Base-by-base conservation (phyloP, 2,113 vertebrate species). In the Nibea coibor region DNA sequence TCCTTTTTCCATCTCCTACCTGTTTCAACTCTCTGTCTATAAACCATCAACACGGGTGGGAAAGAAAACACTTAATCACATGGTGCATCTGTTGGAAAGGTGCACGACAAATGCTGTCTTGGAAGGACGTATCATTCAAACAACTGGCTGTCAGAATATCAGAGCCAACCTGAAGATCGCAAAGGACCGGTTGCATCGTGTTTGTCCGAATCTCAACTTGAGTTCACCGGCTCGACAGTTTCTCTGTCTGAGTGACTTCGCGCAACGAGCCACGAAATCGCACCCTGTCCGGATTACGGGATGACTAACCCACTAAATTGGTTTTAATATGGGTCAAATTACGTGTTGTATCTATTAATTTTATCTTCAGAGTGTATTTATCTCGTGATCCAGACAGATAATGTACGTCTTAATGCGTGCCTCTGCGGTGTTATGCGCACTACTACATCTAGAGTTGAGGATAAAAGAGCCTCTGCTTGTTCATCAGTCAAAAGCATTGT, bases 241-340 rank as follows among this genome's bases (percentile, higher is more conserved):
- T 58, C 11, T 57, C 59, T 59, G 71, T 56, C 24, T 50, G 19
- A 69, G 63, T 45, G 78, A 57, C 26, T 5, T 4, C n/a, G 51
- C 64, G 76, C 82, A 83, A 42, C 48, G 83, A 70, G 64, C 45
- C 80, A 62, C 61, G 7, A 73, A 63, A 67, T 78, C 68, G n/a
- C 83, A 20, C 71, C 73, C 35, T 69, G 64, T 43, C 7, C 24
- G 51, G 39, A 50, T 4, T 2, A 28, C 12, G 8, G 76, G 28
- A 51, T 62, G 67, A 71, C 65, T 61, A n/a, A 50, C 56, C 12
- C 66, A 16, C 75, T 56, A 17, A 77, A 83, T 59, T 28, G 24
- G 45, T 66, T 66, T 51, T 69, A 74, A 83, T 50, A 57, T 1
- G 19, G 51, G 50, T 24, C 56, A 47, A 35, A 35, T n/a, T 42